A percentile compares a stretch with the other conserved stretches of the same genome.
Evolutionary conservation across 2,888 invertebrate genomes (phyloP).

Genomic region (Cylindroiulus punctatus): DNA sequence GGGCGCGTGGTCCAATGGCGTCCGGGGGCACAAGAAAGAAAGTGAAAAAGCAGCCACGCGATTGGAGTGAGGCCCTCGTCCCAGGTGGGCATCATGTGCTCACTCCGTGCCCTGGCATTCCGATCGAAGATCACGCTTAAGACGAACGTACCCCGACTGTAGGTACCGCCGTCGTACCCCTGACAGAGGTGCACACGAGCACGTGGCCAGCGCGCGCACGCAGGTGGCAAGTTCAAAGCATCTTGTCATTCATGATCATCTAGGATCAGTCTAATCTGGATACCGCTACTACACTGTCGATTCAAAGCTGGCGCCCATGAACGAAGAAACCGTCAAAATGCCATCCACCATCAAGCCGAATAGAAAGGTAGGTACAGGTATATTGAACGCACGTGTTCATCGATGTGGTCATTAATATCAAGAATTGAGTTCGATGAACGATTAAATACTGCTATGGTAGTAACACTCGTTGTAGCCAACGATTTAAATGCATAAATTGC

Average conservation of each 20-base stretch:
- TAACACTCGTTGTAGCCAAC: not conserved
- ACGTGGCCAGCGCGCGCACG: conserved; percentile 9
- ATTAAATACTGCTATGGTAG: too few species aligned
- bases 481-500: not conserved
- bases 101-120: not conserved
- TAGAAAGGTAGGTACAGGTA: conserved; percentile 34
- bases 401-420: too few species aligned
- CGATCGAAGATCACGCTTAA: not conserved
- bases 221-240: not conserved
- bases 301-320: not conserved
- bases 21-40: conserved; percentile 38
- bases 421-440: too few species aligned
- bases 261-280: not conserved
- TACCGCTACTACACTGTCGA: not conserved
- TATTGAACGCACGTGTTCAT: too few species aligned
- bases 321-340: not conserved
- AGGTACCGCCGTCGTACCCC: not conserved
- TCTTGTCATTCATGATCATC: not conserved
- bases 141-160: not conserved
- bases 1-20: conserved; percentile 36
- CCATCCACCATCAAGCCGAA: not conserved
- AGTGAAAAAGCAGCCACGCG: conserved; percentile 45
- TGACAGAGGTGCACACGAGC: not conserved
- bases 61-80: conserved; percentile 40
- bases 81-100: conserved; percentile 25